phyloP scores from a whole-genome alignment of 2,113 vertebrate species.

The Falco punctatus region DNA sequence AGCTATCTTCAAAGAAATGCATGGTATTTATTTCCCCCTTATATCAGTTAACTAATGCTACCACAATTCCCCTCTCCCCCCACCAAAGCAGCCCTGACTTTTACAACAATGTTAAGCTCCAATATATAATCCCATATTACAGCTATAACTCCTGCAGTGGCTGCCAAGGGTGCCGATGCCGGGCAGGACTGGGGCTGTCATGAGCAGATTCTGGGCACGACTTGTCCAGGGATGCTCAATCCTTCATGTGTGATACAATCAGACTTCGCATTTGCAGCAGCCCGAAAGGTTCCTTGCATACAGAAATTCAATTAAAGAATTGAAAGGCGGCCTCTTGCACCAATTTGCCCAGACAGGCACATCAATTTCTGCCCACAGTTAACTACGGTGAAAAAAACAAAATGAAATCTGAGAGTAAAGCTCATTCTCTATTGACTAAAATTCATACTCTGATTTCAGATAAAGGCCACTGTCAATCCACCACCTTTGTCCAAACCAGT shows the following conservation, averaged over 20 bases:
- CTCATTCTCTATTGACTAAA: conserved; percentile 45
- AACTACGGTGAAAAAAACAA: conserved; percentile 24
- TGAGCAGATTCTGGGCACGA: accelerated
- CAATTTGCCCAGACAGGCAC: conserved; percentile 40
- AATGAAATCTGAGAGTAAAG: conserved; percentile 39
- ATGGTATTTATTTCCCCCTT: background rate
- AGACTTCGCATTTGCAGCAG: background rate
- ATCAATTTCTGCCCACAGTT: conserved; percentile 63
- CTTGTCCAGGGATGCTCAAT: background rate
- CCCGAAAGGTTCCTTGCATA: background rate
- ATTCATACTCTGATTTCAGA: conserved; percentile 41
- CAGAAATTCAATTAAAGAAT: conserved; percentile 56
- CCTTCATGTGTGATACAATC: background rate
- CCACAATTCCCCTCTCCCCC: background rate
- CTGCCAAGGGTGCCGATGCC: background rate
- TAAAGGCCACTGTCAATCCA: conserved; percentile 68
- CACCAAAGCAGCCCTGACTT: background rate
- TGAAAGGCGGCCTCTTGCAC: background rate
- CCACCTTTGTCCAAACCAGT: conserved; percentile 6
- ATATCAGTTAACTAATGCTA: accelerated
- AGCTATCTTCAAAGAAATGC: background rate
- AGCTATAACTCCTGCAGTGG: background rate
- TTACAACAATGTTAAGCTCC: background rate
- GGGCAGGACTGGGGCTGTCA: background rate
- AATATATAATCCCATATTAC: background rate